Percentiles rank a stretch among this genome's conserved stretches.
Conservation (phyloP, 2,113 vertebrate genomes). For the Lota lota region DNA sequence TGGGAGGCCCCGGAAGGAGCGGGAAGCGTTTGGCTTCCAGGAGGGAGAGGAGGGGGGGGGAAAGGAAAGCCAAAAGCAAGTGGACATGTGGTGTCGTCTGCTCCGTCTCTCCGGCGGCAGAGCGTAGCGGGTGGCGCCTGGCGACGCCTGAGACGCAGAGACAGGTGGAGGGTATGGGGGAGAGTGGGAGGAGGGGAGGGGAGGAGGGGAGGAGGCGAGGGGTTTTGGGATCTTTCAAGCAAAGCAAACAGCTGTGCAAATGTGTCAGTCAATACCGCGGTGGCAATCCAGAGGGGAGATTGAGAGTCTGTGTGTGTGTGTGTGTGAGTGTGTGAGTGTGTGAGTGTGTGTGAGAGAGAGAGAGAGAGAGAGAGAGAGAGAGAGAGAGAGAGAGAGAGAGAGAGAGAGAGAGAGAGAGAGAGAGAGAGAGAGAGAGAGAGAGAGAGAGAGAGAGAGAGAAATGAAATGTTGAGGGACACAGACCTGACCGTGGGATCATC, state of each 20-base stretch:
- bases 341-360: too few relatives aligned
- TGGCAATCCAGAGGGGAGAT: neutral
- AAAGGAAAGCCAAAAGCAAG: slow-evolving; percentile 32
- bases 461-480: too few relatives aligned
- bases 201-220: slow-evolving; percentile 11
- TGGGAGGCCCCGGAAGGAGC: slow-evolving; percentile 22
- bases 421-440: too few relatives aligned
- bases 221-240: slow-evolving; percentile 23
- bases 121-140: too few relatives aligned
- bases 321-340: neutral
- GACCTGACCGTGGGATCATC: too few relatives aligned
- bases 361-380: too few relatives aligned
- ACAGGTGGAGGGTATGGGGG: slow-evolving; percentile 30
- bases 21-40: slow-evolving; percentile 27
- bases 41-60: slow-evolving; percentile 11
- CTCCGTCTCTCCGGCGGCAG: slow-evolving; percentile 14
- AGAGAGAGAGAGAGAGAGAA: too few relatives aligned
- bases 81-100: slow-evolving; percentile 29
- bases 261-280: slow-evolving; percentile 14
- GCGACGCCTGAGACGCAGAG: slow-evolving; percentile 34
- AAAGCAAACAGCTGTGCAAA: slow-evolving; percentile 43
- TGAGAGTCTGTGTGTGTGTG: neutral
- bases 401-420: too few relatives aligned
- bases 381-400: too few relatives aligned
- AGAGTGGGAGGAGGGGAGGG: neutral